Evolutionary conservation across 2,113 vertebrate genomes (phyloP).

Genomic region (Drymodes brunneopygia): DNA sequence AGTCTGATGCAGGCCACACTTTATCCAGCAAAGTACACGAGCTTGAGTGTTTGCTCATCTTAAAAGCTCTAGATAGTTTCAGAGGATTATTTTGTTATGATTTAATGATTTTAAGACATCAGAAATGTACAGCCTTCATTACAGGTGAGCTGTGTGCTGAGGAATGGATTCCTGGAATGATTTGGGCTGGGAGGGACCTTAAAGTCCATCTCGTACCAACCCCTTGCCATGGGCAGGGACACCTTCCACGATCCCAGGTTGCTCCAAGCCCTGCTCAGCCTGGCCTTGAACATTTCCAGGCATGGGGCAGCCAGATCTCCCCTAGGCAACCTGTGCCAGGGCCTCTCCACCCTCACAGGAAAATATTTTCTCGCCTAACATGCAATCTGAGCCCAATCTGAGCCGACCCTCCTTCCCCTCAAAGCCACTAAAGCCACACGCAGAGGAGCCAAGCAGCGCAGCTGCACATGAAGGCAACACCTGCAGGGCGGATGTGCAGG

Average conservation of each 20-base stretch:
- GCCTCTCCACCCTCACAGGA: background rate
- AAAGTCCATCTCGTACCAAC: background rate
- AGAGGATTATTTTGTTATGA: accelerated
- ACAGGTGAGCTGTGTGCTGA: accelerated
- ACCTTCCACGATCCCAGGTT: background rate
- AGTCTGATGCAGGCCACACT: background rate
- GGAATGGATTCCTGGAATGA: background rate
- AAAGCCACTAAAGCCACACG: background rate
- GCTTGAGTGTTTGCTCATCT: background rate
- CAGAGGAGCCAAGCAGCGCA: background rate
- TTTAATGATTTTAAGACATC: background rate
- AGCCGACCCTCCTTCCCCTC: background rate
- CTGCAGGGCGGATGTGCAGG: accelerated
- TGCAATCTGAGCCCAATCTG: background rate
- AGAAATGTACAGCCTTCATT: background rate
- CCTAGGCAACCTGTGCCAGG: background rate
- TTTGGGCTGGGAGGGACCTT: background rate
- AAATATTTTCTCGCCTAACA: background rate
- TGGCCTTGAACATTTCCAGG: background rate
- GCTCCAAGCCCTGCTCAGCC: background rate
- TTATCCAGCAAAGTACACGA: accelerated
- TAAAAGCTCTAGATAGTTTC: background rate
- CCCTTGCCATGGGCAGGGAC: background rate
- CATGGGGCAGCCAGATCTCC: background rate
- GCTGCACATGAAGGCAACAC: background rate